A percentile compares a stretch with the other conserved stretches of the same genome.
These are phyloP conservation scores for Asteroscopus sphinx DNA, from an alignment of 2,888 invertebrate genomes.

Conservation along the genomic window DNA sequence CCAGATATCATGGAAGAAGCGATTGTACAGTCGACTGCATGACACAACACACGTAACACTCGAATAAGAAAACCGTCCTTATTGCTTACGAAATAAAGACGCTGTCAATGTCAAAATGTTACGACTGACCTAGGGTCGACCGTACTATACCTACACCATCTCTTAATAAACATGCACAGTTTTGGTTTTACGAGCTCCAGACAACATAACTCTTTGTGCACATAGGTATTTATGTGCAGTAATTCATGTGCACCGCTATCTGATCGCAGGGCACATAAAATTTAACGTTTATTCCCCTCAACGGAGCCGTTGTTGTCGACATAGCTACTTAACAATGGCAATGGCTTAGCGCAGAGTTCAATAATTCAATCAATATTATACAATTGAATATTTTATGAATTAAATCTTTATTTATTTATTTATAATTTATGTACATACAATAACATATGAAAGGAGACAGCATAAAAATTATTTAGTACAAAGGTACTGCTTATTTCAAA, in stretches of 20 bases:
- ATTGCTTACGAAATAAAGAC: no score
- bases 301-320: conserved; percentile 14
- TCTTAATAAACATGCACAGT: conserved; percentile 5
- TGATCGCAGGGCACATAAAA: conserved; percentile 29
- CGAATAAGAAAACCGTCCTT: no score
- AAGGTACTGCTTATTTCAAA: no score
- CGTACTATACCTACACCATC: background rate
- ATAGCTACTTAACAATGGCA: background rate
- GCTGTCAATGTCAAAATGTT: no score
- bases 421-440: no score
- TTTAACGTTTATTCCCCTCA: conserved; percentile 21
- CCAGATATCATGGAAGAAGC: no score
- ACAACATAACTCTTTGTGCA: conserved; percentile 43
- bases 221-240: conserved; percentile 26
- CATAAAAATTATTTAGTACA: no score
- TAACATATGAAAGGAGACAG: no score
- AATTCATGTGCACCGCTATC: conserved; percentile 11
- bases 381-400: no score
- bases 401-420: no score
- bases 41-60: no score
- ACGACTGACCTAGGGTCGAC: background rate
- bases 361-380: conserved; percentile 19
- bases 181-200: conserved; percentile 39
- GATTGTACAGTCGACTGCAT: no score
- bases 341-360: background rate